phyloP scores from a whole-genome alignment of 2,888 invertebrate genomes.

The Linnaemya vulpina region DNA sequence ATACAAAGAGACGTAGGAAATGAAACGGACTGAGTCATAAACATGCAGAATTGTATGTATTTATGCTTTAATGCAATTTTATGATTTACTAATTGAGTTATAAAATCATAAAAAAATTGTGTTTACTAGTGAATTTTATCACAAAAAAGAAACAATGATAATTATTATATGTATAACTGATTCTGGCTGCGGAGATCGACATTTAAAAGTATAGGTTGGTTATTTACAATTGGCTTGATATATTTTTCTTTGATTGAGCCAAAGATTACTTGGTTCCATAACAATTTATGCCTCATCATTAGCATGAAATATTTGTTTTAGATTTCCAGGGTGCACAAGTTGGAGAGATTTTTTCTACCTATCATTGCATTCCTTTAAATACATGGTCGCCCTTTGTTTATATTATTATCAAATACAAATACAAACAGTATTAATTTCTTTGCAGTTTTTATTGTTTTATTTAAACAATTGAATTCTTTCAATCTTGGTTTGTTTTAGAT shows the following conservation, averaged over 20 bases:
- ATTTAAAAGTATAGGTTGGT: slow-evolving; percentile 18
- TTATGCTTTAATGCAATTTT: slow-evolving; percentile 16
- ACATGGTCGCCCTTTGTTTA: slow-evolving; percentile 6
- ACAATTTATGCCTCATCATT: too few relatives aligned
- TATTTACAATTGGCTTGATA: neutral
- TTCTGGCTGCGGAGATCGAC: neutral
- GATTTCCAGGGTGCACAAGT: too few relatives aligned
- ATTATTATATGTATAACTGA: slow-evolving; percentile 19
- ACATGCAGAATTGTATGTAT: neutral
- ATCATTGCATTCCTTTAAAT: slow-evolving; percentile 16
- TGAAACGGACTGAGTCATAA: slow-evolving; percentile 19
- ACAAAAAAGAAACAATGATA: neutral
- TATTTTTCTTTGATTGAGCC: neutral
- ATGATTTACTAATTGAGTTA: slow-evolving; percentile 15
- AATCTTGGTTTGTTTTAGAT: slow-evolving; percentile 36
- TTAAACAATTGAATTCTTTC: slow-evolving; percentile 65
- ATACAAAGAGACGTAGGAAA: neutral
- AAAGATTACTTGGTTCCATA: too few relatives aligned
- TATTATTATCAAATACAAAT: slow-evolving; percentile 46
- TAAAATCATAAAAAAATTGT: slow-evolving; percentile 35
- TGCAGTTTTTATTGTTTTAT: slow-evolving; percentile 54
- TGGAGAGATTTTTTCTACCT: too few relatives aligned
- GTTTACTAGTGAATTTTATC: neutral
- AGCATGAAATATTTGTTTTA: too few relatives aligned
- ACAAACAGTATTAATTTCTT: slow-evolving; percentile 61